Base-by-base conservation (phyloP, 2,797 vertebrate genomes). In the Argya squamiceps region DNA sequence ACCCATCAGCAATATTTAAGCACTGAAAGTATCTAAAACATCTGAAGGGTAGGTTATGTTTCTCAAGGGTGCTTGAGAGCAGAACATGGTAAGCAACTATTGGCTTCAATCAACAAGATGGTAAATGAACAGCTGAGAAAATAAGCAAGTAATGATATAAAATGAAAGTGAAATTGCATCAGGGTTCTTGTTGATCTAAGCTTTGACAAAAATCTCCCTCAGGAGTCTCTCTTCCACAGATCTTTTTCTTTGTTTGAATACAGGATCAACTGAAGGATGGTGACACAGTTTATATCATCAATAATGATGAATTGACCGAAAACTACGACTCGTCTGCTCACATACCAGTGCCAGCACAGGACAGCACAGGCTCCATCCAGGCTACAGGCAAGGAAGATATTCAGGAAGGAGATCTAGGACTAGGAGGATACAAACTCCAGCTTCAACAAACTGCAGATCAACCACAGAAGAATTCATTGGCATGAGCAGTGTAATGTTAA, bases 401-500 rank as follows among this genome's bases (percentile, higher is more conserved):
- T 90, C 93, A 98, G 13, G 98, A 98, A 90, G 98, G 98, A 92
- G 98, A 99, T 63, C 97, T 99, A 19, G 98, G 98, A 62, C 97
- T 99, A 26, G 98, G 98, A 86, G 93, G 95, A 6, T 96, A 96
- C 67, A 94, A 96, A 67, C 97, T 98, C 69, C 97, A 97, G 34
- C 83, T 97, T 36, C 96, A 97, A 65, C 83, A 91, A 44, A 27
- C 65, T 27, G 77, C 43, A 4, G 62, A 63, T 84, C 96, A 96
- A 36, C 32, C 91, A 56, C 92, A 94, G 47, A 62, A 80, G 39
- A 95, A 87, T 37, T 96, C 88, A 50, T 6, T 70, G 16, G 64
- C 82, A 41, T 65, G 71, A 96, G 63, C 34, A 59, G 27, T 10
- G 2, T 36, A 63, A 59, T 14, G 11, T 14, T 77, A 60, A 94